Conservation (phyloP, 2,888 invertebrate species). For the Cheilosia impressa region DNA sequence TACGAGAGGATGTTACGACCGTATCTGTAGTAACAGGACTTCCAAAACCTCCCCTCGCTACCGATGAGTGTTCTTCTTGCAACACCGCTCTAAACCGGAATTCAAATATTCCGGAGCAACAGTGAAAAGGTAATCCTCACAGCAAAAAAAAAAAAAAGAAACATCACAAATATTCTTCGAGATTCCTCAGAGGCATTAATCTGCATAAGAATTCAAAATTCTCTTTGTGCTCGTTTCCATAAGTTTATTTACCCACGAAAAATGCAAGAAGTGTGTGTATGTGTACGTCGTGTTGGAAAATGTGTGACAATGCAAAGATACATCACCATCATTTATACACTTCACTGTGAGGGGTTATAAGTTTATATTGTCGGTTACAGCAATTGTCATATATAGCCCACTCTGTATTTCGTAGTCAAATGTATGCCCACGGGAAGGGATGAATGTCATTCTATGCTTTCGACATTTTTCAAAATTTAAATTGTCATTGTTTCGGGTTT, state of each 20-base stretch:
- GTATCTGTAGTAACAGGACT: constrained; percentile 7
- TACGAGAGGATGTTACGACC: neutral
- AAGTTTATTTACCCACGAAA: constrained; percentile 7
- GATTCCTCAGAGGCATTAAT: constrained; percentile 42
- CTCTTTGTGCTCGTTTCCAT: constrained; percentile 11
- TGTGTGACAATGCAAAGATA: constrained; percentile 36
- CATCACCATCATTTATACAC: constrained; percentile 41
- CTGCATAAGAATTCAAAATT: constrained; percentile 70
- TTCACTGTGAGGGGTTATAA: constrained; percentile 9
- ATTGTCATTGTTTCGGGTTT: constrained; percentile 61
- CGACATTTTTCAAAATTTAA: constrained; percentile 50
- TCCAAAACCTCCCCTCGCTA: neutral
- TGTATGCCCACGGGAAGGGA: neutral
- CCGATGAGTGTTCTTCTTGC: constrained; percentile 13
- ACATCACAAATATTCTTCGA: constrained; percentile 40
- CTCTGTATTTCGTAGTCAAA: neutral
- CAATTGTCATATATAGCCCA: constrained; percentile 21
- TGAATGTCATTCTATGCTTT: constrained; percentile 21
- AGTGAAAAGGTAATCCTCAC: constrained; percentile 64
- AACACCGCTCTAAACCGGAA: constrained; percentile 15
- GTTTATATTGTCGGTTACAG: constrained; percentile 35
- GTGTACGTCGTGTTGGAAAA: constrained; percentile 3
- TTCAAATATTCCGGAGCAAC: constrained; percentile 34
- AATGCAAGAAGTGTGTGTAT: constrained; percentile 19
- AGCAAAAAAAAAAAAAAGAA: neutral